These are phyloP conservation scores for Heterotis niloticus DNA, from an alignment of 2,113 vertebrate genomes.

Conservation along the genomic window DNA sequence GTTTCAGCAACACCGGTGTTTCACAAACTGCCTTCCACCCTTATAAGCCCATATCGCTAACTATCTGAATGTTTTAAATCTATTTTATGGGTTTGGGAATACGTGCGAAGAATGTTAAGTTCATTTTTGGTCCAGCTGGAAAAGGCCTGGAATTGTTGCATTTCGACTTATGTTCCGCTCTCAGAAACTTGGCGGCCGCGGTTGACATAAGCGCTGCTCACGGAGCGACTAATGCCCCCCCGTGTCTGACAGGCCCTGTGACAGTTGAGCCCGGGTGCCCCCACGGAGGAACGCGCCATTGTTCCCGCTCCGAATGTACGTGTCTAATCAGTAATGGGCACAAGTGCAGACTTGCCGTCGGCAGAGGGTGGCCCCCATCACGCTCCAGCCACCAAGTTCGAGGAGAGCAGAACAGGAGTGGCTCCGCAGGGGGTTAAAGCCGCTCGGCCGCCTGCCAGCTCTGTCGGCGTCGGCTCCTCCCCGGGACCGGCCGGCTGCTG, in stretches of 20 bases:
- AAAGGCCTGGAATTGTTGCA: no score
- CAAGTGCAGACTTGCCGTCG: conserved; percentile 57
- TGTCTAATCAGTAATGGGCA: conserved; percentile 61
- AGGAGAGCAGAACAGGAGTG: conserved; percentile 4
- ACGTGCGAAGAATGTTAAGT: no score
- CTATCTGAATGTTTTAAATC: no score
- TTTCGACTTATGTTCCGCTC: not conserved
- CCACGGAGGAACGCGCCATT: conserved; percentile 49
- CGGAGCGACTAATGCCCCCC: conserved; percentile 3
- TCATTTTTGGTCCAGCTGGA: no score
- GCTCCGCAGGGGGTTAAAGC: not conserved
- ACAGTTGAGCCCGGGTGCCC: conserved; percentile 42
- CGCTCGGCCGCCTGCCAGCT: not conserved
- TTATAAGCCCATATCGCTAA: no score
- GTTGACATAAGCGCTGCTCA: conserved; percentile 5
- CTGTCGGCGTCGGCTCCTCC: not conserved
- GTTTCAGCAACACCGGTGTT: no score
- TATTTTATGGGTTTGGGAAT: no score
- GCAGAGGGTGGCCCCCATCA: conserved; percentile 41
- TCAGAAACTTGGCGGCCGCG: not conserved
- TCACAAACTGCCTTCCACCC: no score
- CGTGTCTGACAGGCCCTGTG: conserved; percentile 26
- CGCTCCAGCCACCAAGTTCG: conserved; percentile 30
- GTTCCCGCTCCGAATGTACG: conserved; percentile 56
- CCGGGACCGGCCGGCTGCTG: not conserved